Percentiles rank a stretch among this genome's conserved stretches.
Conservation (phyloP, 2,113 vertebrate species). For the Antennarius striatus region DNA sequence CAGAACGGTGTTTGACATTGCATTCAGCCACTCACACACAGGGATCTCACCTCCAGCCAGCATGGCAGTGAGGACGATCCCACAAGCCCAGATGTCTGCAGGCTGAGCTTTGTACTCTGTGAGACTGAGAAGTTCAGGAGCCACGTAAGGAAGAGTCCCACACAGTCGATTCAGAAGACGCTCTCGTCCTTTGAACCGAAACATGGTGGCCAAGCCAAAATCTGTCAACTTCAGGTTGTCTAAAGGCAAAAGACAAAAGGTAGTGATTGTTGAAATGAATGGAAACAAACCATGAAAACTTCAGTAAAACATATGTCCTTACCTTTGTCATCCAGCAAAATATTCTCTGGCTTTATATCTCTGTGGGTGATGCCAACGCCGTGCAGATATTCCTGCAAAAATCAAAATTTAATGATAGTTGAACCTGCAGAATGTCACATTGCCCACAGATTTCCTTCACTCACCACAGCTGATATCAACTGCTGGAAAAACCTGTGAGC, state of each 20-base stretch:
- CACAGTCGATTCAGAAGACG: conserved; percentile 87
- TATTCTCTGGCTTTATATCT: conserved; percentile 97
- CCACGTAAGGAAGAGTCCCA: conserved; percentile 94
- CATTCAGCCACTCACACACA: background rate
- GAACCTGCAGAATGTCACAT: background rate
- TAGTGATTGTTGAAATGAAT: background rate
- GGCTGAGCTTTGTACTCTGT: conserved; percentile 89
- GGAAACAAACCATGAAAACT: background rate
- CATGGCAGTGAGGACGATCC: conserved; percentile 97
- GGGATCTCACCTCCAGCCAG: conserved; percentile 87
- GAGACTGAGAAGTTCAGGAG: conserved; percentile 90
- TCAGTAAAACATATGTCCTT: background rate
- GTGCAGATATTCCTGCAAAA: conserved; percentile 90
- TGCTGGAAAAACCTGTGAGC: conserved; percentile 94
- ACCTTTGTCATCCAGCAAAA: conserved; percentile 95
- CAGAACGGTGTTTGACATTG: background rate
- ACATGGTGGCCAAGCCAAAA: conserved; percentile 95
- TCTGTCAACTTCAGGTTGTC: conserved; percentile 96
- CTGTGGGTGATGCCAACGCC: conserved; percentile 92
- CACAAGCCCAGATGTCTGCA: conserved; percentile 94
- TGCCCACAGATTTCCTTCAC: conserved; percentile 43
- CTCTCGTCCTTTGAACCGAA: conserved; percentile 88
- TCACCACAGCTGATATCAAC: conserved; percentile 92
- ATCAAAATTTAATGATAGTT: background rate
- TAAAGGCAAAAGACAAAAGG: conserved; percentile 50